Percentiles rank a stretch among this genome's conserved stretches.
Evolutionary conservation across 2,888 invertebrate genomes (phyloP).

Genomic region (Netelia melanura): DNA sequence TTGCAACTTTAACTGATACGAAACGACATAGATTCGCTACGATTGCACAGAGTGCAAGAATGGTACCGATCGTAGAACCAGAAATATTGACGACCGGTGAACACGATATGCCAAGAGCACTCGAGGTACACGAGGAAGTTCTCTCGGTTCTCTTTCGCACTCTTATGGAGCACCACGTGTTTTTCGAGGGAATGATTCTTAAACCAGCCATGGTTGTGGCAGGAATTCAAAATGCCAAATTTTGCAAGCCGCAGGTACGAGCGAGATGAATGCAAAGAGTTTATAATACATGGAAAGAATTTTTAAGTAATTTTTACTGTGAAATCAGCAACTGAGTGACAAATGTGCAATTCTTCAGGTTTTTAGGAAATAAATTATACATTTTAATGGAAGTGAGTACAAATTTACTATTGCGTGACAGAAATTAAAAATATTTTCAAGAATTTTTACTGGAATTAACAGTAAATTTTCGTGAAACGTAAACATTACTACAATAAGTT

Average conservation of each 20-base stretch:
- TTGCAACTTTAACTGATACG: neutral
- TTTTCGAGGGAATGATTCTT: conserved; percentile 97
- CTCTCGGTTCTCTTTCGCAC: conserved; percentile 85
- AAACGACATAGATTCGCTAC: conserved; percentile 85
- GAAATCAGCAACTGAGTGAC: too few species aligned
- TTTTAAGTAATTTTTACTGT: too few species aligned
- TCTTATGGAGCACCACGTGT: conserved; percentile 97
- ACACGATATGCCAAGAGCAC: conserved; percentile 87
- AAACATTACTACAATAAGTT: too few species aligned
- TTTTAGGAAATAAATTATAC: too few species aligned
- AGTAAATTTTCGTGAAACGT: too few species aligned
- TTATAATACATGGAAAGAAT: too few species aligned
- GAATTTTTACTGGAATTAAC: too few species aligned
- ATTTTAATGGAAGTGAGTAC: too few species aligned
- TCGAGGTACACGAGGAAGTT: conserved; percentile 85
- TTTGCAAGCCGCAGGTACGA: conserved; percentile 72
- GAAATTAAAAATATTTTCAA: too few species aligned
- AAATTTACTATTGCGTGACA: too few species aligned
- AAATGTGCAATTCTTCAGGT: too few species aligned
- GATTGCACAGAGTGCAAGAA: conserved; percentile 87
- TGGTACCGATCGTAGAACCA: conserved; percentile 90
- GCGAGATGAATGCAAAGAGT: neutral
- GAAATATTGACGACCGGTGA: conserved; percentile 87
- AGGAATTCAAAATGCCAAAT: conserved; percentile 85
- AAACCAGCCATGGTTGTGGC: conserved; percentile 99